Evolutionary conservation across 2,113 vertebrate genomes (phyloP).

Genomic region (Polypterus senegalus): DNA sequence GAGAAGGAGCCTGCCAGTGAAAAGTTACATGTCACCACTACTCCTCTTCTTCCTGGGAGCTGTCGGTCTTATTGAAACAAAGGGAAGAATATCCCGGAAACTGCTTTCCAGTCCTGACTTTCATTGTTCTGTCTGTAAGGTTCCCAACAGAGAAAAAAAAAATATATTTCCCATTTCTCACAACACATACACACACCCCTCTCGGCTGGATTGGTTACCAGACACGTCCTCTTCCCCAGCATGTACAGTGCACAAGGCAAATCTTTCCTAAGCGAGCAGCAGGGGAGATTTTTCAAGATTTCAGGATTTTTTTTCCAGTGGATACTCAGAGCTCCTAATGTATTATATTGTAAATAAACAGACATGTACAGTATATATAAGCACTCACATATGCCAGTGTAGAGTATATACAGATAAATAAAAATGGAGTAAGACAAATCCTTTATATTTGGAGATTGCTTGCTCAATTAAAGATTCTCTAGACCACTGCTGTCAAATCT

Average conservation of each 20-base stretch:
- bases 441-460: too few relatives aligned
- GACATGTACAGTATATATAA: too few relatives aligned
- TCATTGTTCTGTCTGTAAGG: neutral
- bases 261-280: neutral
- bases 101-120: neutral
- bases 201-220: constrained; percentile 9
- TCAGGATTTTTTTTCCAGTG: neutral
- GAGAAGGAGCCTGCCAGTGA: neutral
- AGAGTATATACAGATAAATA: too few relatives aligned
- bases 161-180: neutral
- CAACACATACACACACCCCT: constrained; percentile 11
- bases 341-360: too few relatives aligned
- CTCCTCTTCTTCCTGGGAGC: neutral
- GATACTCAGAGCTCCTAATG: too few relatives aligned
- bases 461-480: too few relatives aligned
- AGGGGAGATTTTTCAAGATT: neutral
- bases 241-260: neutral
- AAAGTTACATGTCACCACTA: neutral
- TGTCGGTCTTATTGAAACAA: neutral
- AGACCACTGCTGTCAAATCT: too few relatives aligned
- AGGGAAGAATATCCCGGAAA: neutral
- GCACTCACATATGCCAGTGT: too few relatives aligned
- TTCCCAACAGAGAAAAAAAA: neutral
- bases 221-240: constrained; percentile 2
- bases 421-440: too few relatives aligned